Evolutionary conservation across 2,797 vertebrate species (phyloP), one percentile per base, ranked within the genome.

Genomic region (Fundulus diaphanus): DNA sequence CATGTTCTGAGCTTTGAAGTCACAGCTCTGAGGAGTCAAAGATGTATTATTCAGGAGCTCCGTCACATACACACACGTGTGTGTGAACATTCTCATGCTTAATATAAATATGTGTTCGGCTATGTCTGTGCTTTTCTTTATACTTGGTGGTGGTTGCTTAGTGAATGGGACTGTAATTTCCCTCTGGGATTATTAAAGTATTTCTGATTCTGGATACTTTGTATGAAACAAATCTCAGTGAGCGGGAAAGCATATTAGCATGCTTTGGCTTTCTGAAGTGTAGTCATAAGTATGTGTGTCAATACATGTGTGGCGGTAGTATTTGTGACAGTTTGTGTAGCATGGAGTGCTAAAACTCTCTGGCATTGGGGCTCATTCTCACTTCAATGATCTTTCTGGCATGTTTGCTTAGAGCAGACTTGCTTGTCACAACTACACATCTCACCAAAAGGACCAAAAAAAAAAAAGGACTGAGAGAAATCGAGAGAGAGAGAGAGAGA

Each of bases 31-130:
- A 90, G 86, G 85, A 65, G 77, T 92, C 89, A 92, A 94, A 95
- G 94, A 95, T 96, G 94, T 95, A 95, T 96, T 94, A 96, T 96
- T 95, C 93, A 96, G 89, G 57, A 91, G 88, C 84, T 79, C 90
- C 69, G 80, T 92, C 70, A 71, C 85, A 87, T 90, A 90, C 85
- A 63, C 86, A 72, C 65, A 61, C 79, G 49, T 48, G 18, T 44
- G 27, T 13, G 11, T 18, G 54, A 82, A 68, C 76, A 69, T 54
- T 77, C 67, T 70, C 59, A 61, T 48, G 72, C 65, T 42, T 67
- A 82, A 80, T 74, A 27, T 63, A 67, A 67, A 42, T 40, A 78
- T 79, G 78, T 73, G 46, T 73, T 75, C 71, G 42, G 6, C 84
- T 82, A 74, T 29, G 81, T 82, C 74, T 76, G 71, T 54, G 74